Evolutionary conservation across 2,888 invertebrate species (phyloP).

Genomic region (Zygothrica quintamaculata): DNA sequence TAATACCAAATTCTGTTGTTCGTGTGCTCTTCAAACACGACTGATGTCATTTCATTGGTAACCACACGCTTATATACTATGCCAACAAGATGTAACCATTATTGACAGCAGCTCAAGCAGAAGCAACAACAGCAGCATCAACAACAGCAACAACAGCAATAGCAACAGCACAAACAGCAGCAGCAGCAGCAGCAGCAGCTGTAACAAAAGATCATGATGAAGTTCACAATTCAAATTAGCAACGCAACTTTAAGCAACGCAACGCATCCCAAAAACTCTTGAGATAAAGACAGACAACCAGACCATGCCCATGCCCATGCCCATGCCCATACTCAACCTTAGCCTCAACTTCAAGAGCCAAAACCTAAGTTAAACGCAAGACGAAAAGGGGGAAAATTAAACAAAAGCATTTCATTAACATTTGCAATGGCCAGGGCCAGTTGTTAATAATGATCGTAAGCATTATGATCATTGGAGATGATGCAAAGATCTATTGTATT

Average conservation of each 20-base stretch:
- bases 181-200: conserved; percentile 12
- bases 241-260: conserved; percentile 35
- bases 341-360: conserved; percentile 1
- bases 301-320: background rate
- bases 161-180: conserved; percentile 27
- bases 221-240: conserved; percentile 50
- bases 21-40: conserved; percentile 52
- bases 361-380: background rate
- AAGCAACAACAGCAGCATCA: conserved; percentile 24
- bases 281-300: background rate
- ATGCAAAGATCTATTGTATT: conserved; percentile 45
- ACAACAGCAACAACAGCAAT: conserved; percentile 19
- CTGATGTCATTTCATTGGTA: conserved; percentile 59
- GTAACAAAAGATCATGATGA: conserved; percentile 44
- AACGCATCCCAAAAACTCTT: conserved; percentile 35
- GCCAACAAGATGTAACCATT: conserved; percentile 34
- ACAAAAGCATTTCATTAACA: conserved; percentile 75
- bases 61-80: conserved; percentile 69
- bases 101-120: background rate
- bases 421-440: conserved; percentile 47
- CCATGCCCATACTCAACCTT: background rate
- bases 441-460: conserved; percentile 10
- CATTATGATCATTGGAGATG: conserved; percentile 40
- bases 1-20: conserved; percentile 38
- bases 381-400: conserved; percentile 14